Evolutionary conservation across 1,140 invertebrate species (phyloP).

Genomic region (Lerema accius): DNA sequence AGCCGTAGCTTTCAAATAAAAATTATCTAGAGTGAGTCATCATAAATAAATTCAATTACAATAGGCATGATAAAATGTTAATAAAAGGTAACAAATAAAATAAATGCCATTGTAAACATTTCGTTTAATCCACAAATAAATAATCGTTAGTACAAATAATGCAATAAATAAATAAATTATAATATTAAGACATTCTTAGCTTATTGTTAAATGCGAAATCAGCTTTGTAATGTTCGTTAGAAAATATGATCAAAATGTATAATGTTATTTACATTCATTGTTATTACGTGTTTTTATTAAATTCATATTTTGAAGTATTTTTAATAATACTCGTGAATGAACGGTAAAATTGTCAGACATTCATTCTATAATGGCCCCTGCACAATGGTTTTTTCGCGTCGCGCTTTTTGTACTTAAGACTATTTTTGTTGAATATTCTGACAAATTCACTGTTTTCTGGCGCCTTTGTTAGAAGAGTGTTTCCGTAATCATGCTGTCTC

Average conservation of each 20-base stretch:
- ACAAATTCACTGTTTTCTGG: slow-evolving; percentile 28
- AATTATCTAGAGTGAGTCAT: too few relatives aligned
- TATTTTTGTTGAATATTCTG: slow-evolving; percentile 16
- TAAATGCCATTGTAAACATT: slow-evolving; percentile 53
- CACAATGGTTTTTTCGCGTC: not conserved
- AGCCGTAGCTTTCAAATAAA: too few relatives aligned
- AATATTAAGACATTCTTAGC: slow-evolving; percentile 37
- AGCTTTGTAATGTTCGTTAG: slow-evolving; percentile 56
- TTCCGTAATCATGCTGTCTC: slow-evolving; percentile 41
- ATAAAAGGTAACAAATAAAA: slow-evolving; percentile 43
- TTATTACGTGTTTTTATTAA: slow-evolving; percentile 15
- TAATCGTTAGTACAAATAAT: slow-evolving; percentile 67
- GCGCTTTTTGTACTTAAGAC: not conserved
- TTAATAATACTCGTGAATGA: slow-evolving; percentile 26
- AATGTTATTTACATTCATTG: slow-evolving; percentile 67
- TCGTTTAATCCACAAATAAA: slow-evolving; percentile 72
- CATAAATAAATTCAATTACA: too few relatives aligned
- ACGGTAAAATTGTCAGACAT: slow-evolving; percentile 25
- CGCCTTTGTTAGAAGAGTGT: slow-evolving; percentile 43
- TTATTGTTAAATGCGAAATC: slow-evolving; percentile 68
- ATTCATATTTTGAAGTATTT: slow-evolving; percentile 19
- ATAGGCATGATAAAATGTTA: too few relatives aligned
- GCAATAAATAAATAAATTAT: slow-evolving; percentile 51
- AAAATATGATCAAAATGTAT: slow-evolving; percentile 55
- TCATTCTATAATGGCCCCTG: slow-evolving; percentile 12